These are phyloP conservation scores for Vulpes lagopus DNA, from an alignment of 2,113 vertebrate genomes.

Conservation along the genomic window DNA sequence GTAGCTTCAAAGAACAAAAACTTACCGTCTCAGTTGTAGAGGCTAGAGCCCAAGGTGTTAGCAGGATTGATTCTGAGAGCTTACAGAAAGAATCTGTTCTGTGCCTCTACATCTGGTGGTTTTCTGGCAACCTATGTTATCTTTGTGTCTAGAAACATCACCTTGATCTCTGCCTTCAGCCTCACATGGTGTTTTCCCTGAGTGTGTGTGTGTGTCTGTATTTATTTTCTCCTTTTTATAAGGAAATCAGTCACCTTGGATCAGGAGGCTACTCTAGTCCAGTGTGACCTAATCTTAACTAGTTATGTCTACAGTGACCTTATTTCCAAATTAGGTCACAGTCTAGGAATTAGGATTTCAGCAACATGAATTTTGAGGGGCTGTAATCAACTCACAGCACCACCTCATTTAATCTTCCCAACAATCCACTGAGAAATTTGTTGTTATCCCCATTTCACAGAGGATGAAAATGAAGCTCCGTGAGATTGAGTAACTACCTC, in stretches of 20 bases:
- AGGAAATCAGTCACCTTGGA: background rate
- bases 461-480: background rate
- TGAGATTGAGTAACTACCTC: background rate
- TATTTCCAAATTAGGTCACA: background rate
- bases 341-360: background rate
- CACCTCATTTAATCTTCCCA: background rate
- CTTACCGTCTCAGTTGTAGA: background rate
- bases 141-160: background rate
- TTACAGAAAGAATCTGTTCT: background rate
- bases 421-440: background rate
- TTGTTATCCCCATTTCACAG: background rate
- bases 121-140: background rate
- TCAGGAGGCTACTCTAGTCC: background rate
- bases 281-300: background rate
- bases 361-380: background rate
- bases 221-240: background rate
- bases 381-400: background rate
- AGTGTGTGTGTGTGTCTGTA: background rate
- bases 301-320: background rate
- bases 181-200: background rate
- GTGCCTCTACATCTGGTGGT: fast-evolving
- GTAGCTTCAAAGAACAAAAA: background rate
- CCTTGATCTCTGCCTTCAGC: background rate
- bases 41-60: too few relatives aligned
- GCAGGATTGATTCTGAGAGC: background rate